phyloP scores from a whole-genome alignment of 2,113 vertebrate species.

The Oenanthe oenanthe region DNA sequence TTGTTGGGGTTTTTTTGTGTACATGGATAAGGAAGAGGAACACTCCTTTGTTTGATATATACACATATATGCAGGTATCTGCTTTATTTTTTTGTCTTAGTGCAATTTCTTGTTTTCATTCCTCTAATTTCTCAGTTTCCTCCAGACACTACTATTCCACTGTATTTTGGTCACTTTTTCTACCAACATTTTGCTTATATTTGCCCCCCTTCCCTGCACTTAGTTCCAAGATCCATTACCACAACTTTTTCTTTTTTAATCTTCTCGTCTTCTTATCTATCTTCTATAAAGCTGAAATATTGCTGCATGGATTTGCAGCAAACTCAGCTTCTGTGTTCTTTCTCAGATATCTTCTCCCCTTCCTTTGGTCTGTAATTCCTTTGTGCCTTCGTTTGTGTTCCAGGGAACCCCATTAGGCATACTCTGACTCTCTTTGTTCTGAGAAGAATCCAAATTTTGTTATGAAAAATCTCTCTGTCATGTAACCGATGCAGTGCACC shows the following conservation, averaged over 20 bases:
- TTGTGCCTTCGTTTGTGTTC: neutral
- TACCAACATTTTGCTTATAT: neutral
- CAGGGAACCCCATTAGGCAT: accelerated
- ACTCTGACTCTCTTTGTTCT: too few relatives aligned
- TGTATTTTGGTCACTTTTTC: neutral
- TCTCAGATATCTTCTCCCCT: neutral
- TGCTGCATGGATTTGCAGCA: neutral
- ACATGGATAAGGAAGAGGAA: neutral
- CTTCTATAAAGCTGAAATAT: neutral
- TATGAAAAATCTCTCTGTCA: neutral
- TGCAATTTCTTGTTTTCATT: neutral
- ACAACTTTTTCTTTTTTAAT: neutral
- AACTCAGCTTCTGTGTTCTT: neutral
- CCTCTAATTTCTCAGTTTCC: neutral
- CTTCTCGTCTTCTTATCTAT: neutral
- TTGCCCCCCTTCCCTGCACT: neutral
- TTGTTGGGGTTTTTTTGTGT: neutral
- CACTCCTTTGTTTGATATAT: neutral
- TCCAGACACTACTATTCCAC: neutral
- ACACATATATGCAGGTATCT: neutral
- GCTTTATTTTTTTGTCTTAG: neutral
- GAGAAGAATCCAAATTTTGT: neutral
- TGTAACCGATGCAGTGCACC: neutral
- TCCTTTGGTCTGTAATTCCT: neutral
- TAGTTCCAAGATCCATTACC: neutral